phyloP scores from a whole-genome alignment of 2,888 invertebrate species.

The Gisinianus flammeolus region DNA sequence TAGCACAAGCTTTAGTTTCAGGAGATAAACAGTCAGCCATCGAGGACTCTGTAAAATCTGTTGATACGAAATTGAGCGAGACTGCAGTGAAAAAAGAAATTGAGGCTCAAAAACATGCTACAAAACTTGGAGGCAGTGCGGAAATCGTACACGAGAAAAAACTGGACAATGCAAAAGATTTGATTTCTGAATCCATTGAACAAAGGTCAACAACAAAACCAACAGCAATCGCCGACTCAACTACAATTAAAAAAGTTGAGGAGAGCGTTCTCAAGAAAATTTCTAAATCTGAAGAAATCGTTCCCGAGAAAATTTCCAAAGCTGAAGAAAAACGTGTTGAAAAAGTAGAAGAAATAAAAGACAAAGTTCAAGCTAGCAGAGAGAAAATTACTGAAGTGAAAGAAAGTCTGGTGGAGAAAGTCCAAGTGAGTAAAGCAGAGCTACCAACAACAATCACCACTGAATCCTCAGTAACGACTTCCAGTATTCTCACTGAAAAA shows the following conservation, averaged over 20 bases:
- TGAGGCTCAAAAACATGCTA: not conserved
- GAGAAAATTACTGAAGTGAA: not conserved
- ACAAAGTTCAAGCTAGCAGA: not conserved
- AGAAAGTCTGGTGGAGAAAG: not conserved
- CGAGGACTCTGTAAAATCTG: too few species aligned
- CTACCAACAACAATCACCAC: not conserved
- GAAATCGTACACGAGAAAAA: too few species aligned
- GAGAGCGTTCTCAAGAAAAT: not conserved
- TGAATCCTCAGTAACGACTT: not conserved
- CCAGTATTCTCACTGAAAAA: not conserved
- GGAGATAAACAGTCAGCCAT: too few species aligned
- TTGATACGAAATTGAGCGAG: too few species aligned
- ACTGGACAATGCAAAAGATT: too few species aligned
- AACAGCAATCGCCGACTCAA: not conserved
- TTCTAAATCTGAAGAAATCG: not conserved
- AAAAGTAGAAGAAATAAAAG: not conserved
- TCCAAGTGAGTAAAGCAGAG: not conserved
- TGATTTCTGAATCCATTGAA: not conserved
- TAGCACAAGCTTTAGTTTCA: too few species aligned
- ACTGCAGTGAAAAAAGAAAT: too few species aligned
- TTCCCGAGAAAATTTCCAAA: not conserved
- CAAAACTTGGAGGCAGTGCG: not conserved
- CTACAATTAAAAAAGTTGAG: too few species aligned
- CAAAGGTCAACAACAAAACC: not conserved
- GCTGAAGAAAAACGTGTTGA: not conserved